A percentile compares a stretch with the other conserved stretches of the same genome.
Evolutionary conservation across 2,888 invertebrate species (phyloP).

Genomic region (Dexiosoma caninum): DNA sequence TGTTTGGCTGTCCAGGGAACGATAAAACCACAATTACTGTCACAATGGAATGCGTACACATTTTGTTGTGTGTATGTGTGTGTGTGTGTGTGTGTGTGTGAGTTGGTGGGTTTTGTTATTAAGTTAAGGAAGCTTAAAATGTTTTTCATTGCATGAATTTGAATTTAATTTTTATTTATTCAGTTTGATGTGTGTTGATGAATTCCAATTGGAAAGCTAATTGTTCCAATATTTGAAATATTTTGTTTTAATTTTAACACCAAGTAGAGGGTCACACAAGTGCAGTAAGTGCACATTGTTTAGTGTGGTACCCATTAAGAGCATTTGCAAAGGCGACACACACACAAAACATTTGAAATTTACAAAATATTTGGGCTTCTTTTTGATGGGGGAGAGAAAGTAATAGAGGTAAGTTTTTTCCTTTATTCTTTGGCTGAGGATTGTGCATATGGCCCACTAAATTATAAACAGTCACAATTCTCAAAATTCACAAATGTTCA

Average conservation of each 20-base stretch:
- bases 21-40: not conserved
- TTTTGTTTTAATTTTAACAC: not conserved
- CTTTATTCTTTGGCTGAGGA: too few relatives aligned
- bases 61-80: not conserved
- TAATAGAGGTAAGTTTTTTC: too few relatives aligned
- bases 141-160: not conserved
- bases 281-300: not conserved
- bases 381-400: too few relatives aligned
- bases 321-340: too few relatives aligned
- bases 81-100: too few relatives aligned
- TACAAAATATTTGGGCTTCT: too few relatives aligned
- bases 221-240: not conserved
- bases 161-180: conserved; percentile 13
- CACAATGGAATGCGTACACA: not conserved
- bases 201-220: not conserved
- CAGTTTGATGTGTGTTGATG: not conserved
- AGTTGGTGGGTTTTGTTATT: not conserved
- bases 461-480: too few relatives aligned
- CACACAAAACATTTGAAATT: too few relatives aligned
- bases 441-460: too few relatives aligned
- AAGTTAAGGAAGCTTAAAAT: conserved; percentile 42
- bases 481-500: too few relatives aligned
- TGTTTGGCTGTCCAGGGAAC: not conserved
- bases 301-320: not conserved
- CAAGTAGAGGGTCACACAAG: conserved; percentile 1